phyloP scores from a whole-genome alignment of 2,888 invertebrate genomes.

The Tetrapedia diversipes region DNA sequence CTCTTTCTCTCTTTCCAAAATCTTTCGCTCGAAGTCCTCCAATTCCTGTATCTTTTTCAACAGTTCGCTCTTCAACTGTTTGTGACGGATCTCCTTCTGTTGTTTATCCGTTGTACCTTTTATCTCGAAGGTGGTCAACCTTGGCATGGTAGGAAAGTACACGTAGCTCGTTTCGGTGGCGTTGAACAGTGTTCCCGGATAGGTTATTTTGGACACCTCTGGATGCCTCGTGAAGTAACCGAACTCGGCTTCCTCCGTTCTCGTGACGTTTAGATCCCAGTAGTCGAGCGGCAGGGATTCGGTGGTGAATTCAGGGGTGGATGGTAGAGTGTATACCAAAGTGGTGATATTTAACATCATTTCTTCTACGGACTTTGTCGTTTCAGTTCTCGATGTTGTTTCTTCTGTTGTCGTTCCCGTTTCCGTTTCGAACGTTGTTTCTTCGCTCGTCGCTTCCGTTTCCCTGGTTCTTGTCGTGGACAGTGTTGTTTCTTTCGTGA shows the following conservation, averaged over 20 bases:
- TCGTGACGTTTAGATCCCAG: not conserved
- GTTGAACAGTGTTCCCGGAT: too few relatives aligned
- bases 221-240: not conserved
- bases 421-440: not conserved
- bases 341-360: constrained; percentile 27
- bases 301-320: constrained; percentile 26
- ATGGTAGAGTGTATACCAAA: constrained; percentile 29
- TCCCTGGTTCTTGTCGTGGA: not conserved
- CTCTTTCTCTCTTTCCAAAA: constrained; percentile 27
- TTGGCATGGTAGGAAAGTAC: not conserved
- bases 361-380: too few relatives aligned
- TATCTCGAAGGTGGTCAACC: not conserved
- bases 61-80: constrained; percentile 21
- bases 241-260: not conserved
- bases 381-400: too few relatives aligned
- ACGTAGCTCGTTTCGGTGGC: too few relatives aligned
- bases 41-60: constrained; percentile 29
- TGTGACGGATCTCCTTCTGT: constrained; percentile 13
- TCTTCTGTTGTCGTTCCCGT: not conserved
- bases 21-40: constrained; percentile 37
- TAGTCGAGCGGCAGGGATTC: constrained; percentile 37
- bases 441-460: not conserved
- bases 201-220: too few relatives aligned
- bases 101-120: not conserved
- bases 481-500: not conserved